Evolutionary conservation across 2,113 vertebrate genomes (phyloP).

Genomic region (Tragelaphus buxtoni): DNA sequence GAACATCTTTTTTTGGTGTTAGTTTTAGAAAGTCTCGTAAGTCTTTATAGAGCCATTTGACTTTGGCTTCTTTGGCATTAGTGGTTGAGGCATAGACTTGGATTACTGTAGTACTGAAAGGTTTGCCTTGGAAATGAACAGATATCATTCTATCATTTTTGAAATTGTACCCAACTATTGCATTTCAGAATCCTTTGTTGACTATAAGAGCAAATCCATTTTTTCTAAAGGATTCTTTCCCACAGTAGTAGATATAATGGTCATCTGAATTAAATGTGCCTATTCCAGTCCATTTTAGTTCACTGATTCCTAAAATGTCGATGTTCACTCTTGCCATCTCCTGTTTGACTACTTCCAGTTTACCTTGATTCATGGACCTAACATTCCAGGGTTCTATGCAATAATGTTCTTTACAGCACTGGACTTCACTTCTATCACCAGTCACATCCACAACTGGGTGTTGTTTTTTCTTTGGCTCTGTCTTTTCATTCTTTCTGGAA

Average conservation of each 20-base stretch:
- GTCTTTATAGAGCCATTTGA: background rate
- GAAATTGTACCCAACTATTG: background rate
- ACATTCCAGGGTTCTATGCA: background rate
- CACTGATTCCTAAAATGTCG: background rate
- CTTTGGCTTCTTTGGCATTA: background rate
- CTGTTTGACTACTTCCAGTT: background rate
- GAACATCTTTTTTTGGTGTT: background rate
- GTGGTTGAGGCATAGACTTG: background rate
- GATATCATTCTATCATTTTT: background rate
- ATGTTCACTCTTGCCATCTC: background rate
- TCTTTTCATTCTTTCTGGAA: background rate
- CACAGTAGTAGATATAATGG: background rate
- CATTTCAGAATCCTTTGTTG: background rate
- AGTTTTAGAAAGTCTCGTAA: background rate
- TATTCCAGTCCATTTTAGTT: background rate
- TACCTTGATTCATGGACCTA: background rate
- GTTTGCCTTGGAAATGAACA: background rate
- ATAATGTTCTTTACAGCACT: background rate
- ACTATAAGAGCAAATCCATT: background rate
- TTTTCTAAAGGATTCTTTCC: background rate
- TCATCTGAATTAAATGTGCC: background rate
- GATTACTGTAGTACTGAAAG: background rate
- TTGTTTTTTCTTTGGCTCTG: background rate
- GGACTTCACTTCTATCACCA: background rate
- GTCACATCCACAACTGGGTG: background rate